Conservation (phyloP, 1,140 invertebrate genomes). For the Homalodisca vitripennis region DNA sequence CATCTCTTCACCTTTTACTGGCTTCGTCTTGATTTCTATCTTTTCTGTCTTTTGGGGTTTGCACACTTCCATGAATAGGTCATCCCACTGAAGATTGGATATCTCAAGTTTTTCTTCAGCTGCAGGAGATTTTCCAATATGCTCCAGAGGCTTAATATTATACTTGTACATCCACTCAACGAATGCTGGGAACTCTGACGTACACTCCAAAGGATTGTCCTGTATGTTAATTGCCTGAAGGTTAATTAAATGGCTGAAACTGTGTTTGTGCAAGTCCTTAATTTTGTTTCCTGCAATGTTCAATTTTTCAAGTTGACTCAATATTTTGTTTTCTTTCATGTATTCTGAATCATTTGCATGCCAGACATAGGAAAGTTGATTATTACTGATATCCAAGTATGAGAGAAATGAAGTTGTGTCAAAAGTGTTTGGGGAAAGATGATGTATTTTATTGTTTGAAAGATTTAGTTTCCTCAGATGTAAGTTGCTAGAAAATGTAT, state of each 20-base stretch:
- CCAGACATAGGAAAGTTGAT: slow-evolving; percentile 62
- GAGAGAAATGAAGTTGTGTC: slow-evolving; percentile 54
- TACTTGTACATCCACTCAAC: slow-evolving; percentile 50
- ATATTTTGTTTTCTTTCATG: slow-evolving; percentile 54
- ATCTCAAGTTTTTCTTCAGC: slow-evolving; percentile 26
- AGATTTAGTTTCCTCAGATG: slow-evolving; percentile 64
- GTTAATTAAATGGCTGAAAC: slow-evolving; percentile 33
- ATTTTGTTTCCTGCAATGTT: slow-evolving; percentile 42
- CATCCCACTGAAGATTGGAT: slow-evolving; percentile 30
- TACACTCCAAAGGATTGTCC: slow-evolving; percentile 50
- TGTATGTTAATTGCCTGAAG: slow-evolving; percentile 47
- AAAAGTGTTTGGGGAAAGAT: slow-evolving; percentile 64
- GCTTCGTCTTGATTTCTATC: neutral
- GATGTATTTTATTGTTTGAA: slow-evolving; percentile 65
- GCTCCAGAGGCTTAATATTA: slow-evolving; percentile 47
- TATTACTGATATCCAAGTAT: slow-evolving; percentile 64
- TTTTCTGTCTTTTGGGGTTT: neutral
- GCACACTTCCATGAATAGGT: slow-evolving; percentile 29
- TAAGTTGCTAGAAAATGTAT: slow-evolving; percentile 61
- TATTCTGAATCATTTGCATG: slow-evolving; percentile 52
- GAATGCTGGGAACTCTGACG: slow-evolving; percentile 48
- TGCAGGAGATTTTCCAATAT: slow-evolving; percentile 28
- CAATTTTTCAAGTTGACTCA: slow-evolving; percentile 41
- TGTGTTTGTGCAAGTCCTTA: slow-evolving; percentile 33
- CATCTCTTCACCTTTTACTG: slow-evolving; percentile 14